A percentile compares a stretch with the other conserved stretches of the same genome.
Conservation (phyloP, 2,113 vertebrate genomes). For the Tachycineta bicolor region DNA sequence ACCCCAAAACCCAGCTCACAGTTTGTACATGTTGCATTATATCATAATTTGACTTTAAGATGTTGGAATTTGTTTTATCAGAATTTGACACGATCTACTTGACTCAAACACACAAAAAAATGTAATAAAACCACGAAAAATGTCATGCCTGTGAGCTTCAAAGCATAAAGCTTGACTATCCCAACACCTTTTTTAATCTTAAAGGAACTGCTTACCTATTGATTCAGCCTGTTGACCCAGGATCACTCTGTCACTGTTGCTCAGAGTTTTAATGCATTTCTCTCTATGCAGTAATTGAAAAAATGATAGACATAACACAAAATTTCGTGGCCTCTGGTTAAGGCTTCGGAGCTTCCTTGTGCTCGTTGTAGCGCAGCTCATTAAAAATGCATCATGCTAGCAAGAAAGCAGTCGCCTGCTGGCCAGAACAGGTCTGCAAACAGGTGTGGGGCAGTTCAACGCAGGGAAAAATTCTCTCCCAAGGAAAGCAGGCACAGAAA, state of each 20-base stretch:
- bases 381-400: neutral
- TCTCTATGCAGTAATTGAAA: neutral
- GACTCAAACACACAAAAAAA: neutral
- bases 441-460: neutral
- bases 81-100: conserved; percentile 56
- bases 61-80: conserved; percentile 35
- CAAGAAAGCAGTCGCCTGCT: neutral
- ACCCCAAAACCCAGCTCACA: neutral
- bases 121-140: neutral
- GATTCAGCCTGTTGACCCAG: neutral
- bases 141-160: neutral
- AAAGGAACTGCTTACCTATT: neutral
- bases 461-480: neutral
- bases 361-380: neutral
- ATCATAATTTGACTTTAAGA: conserved; percentile 26
- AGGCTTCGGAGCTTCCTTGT: neutral
- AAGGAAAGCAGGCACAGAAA: neutral
- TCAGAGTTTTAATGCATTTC: neutral
- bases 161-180: neutral
- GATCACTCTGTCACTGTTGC: neutral
- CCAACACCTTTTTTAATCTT: neutral
- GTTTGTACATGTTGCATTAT: conserved; percentile 21
- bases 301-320: neutral
- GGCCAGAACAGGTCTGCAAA: neutral
- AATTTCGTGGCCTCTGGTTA: neutral